A percentile compares a stretch with the other conserved stretches of the same genome.
phyloP scores from a whole-genome alignment of 1,140 invertebrate genomes.

The Ceratitis capitata region DNA sequence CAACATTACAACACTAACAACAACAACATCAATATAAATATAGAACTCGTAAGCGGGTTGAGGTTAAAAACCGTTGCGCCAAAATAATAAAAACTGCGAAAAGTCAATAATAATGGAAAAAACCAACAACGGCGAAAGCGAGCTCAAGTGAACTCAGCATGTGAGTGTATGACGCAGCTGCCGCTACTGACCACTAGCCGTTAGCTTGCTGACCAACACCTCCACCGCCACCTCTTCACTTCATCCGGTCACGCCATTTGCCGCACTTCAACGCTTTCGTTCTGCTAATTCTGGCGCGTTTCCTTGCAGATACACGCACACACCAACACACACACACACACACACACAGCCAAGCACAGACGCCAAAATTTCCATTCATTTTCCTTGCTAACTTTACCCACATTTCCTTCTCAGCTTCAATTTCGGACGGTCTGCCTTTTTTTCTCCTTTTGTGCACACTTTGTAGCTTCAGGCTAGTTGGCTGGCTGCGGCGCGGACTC shows the following conservation, averaged over 20 bases:
- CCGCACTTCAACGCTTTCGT: slow-evolving; percentile 29
- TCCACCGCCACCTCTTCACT: not conserved
- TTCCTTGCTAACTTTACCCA: not conserved
- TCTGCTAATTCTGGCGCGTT: not conserved
- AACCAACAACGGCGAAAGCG: not conserved
- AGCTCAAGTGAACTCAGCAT: not conserved
- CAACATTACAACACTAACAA: not conserved
- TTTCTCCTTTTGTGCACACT: not conserved
- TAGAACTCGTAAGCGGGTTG: not conserved
- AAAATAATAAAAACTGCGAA: slow-evolving; percentile 32
- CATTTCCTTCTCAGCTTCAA: slow-evolving; percentile 15
- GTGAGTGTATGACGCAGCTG: not conserved
- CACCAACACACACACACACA: not conserved
- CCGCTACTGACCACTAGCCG: not conserved
- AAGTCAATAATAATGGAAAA: slow-evolving; percentile 36
- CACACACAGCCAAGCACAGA: not conserved
- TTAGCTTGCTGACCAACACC: not conserved
- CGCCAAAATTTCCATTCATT: slow-evolving; percentile 21
- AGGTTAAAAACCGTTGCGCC: slow-evolving; percentile 30
- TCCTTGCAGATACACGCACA: not conserved
- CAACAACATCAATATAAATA: not conserved
- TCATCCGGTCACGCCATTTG: not conserved
- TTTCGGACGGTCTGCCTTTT: not conserved
- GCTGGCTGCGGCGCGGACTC: not conserved
- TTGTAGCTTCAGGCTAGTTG: not conserved